A percentile compares a stretch with the other conserved stretches of the same genome.
Conservation (phyloP, 1,140 invertebrate species). For the Leptinotarsa texana region DNA sequence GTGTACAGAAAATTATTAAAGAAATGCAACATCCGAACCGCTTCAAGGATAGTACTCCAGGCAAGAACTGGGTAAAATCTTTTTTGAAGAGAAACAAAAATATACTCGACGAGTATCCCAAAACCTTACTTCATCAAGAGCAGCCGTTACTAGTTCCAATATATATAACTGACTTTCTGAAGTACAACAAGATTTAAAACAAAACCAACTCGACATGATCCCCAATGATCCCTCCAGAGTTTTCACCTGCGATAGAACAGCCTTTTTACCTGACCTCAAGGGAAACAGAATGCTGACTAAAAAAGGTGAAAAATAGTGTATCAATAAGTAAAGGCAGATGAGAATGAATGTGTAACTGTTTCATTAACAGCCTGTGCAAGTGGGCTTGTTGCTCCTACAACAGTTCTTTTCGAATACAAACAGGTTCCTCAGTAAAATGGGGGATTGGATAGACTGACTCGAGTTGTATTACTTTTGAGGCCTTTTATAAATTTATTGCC, state of each 20-base stretch:
- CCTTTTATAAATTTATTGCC: conserved; percentile 56
- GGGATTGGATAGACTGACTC: conserved; percentile 49
- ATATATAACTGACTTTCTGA: too few species aligned
- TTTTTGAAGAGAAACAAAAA: too few species aligned
- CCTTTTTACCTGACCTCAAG: not conserved
- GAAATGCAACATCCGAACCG: too few species aligned
- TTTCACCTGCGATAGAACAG: not conserved
- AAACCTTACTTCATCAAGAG: too few species aligned
- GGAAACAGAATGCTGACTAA: conserved; percentile 18
- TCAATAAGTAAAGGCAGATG: not conserved
- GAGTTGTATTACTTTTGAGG: conserved; percentile 54
- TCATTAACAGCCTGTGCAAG: not conserved
- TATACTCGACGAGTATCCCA: too few species aligned
- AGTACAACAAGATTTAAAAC: too few species aligned
- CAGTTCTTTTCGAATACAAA: conserved; percentile 11
- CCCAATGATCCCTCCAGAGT: not conserved
- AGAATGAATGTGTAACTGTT: conserved; percentile 25
- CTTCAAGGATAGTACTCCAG: too few species aligned
- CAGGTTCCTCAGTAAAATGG: conserved; percentile 26
- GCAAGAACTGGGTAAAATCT: too few species aligned
- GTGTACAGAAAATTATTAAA: too few species aligned
- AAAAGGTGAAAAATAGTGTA: conserved; percentile 10
- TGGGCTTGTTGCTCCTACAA: not conserved
- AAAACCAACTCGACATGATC: too few species aligned
- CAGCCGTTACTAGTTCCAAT: too few species aligned